Conservation (phyloP, 2,113 vertebrate species). For the Heterotilapia buettikoferi region DNA sequence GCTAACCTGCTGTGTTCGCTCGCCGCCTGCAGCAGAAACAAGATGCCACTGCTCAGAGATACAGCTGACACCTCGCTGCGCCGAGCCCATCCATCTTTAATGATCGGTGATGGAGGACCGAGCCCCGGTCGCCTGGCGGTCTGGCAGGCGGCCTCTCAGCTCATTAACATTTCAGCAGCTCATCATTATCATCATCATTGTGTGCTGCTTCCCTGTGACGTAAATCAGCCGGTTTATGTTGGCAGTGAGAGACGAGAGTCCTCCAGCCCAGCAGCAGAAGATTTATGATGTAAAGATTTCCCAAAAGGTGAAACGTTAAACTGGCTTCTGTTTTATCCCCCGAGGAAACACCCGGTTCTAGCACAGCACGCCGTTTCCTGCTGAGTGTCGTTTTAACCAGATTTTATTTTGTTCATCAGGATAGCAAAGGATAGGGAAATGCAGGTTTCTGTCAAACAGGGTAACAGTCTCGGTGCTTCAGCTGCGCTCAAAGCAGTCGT, state of each 20-base stretch:
- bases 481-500: not conserved
- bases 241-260: not conserved
- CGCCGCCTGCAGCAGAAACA: not conserved
- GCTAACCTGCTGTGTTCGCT: not conserved
- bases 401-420: not conserved
- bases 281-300: accelerated
- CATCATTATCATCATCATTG: not conserved
- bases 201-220: not conserved
- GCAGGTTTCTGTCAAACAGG: not conserved
- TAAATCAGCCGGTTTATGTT: not conserved
- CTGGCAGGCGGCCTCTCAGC: not conserved
- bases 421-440: accelerated
- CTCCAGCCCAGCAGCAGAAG: not conserved
- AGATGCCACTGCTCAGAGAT: not conserved
- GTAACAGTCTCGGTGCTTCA: not conserved
- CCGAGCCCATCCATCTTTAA: slow-evolving; percentile 12
- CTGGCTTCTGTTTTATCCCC: not conserved
- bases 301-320: not conserved
- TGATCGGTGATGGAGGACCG: not conserved
- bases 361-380: not conserved
- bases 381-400: not conserved
- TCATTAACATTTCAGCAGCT: slow-evolving; percentile 43
- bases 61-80: not conserved
- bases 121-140: not conserved
- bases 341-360: too few species aligned